Evolutionary conservation across 1,140 invertebrate genomes (phyloP), one percentile per base, ranked within the genome.

Genomic region (Trichonephila inaurata): DNA sequence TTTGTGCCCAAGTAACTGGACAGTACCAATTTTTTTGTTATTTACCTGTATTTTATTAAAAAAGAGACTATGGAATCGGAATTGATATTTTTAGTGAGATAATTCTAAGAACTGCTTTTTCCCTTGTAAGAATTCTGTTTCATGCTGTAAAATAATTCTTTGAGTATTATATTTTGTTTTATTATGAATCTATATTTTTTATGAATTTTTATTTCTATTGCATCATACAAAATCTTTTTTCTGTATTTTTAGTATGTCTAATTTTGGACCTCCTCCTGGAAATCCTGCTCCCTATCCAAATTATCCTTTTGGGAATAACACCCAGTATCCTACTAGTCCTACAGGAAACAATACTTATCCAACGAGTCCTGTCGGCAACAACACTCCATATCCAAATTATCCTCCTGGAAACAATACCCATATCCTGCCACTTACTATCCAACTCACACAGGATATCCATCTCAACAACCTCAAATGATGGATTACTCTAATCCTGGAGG

Each of bases 191-290:
- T 51, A 12, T 51, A 51, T 51, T 12, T 51, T 18, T 64, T 64
- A 6, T 62, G 61, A 19, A 62, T 62, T 4, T 62, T 62, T 62
- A 62, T 62, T 62, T 62, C 61, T 62, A 18, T n/a, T 62, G 19
- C 19, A 62, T 62, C 51, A 51, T 7, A 10, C 0, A 12, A 51
- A 7, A 1, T 77, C 6, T 24, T 24, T 24, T n/a, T 28, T 77
- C 2, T 77, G 58, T 33, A 24, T 72, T 77, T 58, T 72, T 60
- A 89, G 88, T 7, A 89, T 89, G 88, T 89, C 88, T n/a, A 89
- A 88, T 62, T 64, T 66, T 64, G 62, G 33, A 60, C 3, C 14
- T 64, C 40, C 28, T 44, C 19, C 18, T 19, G 51, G 19, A 61
- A 87, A 62, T 28, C 24, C 85, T 33, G 24, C 86, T 44, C 86